Conservation (phyloP, 2,797 vertebrate genomes). For the Phrynocephalus forsythii region DNA sequence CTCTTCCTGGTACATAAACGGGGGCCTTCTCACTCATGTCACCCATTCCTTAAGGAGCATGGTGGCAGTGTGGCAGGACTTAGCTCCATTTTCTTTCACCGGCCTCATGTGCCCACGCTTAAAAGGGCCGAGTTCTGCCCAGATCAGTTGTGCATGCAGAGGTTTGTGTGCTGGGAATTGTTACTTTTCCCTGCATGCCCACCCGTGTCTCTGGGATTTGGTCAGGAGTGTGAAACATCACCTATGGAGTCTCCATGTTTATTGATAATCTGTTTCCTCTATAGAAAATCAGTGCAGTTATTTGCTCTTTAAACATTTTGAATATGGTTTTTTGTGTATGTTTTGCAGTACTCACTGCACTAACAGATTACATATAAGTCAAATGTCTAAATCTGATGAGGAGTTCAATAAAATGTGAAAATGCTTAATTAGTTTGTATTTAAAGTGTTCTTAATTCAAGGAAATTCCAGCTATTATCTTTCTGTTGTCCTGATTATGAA, state of each 20-base stretch:
- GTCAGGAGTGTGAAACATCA: not conserved
- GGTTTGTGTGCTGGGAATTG: not conserved
- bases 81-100: not conserved
- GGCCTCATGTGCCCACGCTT: not conserved
- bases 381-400: not conserved
- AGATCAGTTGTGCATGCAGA: not conserved
- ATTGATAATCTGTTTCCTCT: not conserved
- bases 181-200: not conserved
- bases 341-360: slow-evolving; percentile 3
- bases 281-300: not conserved
- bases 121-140: not conserved
- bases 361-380: not conserved
- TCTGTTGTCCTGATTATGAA: not conserved
- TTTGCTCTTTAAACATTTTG: not conserved
- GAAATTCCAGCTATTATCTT: not conserved
- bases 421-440: not conserved
- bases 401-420: not conserved
- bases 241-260: not conserved
- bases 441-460: not conserved
- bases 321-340: not conserved
- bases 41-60: no score
- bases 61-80: not conserved
- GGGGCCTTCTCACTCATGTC: not conserved
- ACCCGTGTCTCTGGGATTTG: not conserved
- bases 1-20: not conserved